phyloP scores from a whole-genome alignment of 2,888 invertebrate species.

The Eupithecia vulgata region DNA sequence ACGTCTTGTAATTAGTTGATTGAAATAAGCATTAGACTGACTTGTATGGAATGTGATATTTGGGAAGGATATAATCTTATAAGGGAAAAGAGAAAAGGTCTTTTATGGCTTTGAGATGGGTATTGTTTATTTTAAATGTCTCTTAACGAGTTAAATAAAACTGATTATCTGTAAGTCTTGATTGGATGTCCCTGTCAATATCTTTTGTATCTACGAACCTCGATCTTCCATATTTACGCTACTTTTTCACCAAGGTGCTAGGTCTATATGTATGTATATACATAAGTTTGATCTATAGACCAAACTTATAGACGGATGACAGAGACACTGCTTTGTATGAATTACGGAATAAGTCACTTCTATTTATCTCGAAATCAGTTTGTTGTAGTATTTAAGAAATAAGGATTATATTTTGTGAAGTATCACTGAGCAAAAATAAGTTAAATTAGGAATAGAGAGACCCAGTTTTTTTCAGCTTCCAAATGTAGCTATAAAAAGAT shows the following conservation, averaged over 20 bases:
- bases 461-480: neutral
- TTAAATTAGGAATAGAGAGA: neutral
- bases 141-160: slow-evolving; percentile 10
- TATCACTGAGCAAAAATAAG: neutral
- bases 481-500: slow-evolving; percentile 8
- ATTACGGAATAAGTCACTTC: neutral
- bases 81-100: slow-evolving; percentile 49
- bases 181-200: neutral
- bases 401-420: neutral
- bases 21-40: slow-evolving; percentile 60
- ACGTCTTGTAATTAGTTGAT: slow-evolving; percentile 16
- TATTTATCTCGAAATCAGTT: slow-evolving; percentile 10
- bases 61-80: slow-evolving; percentile 50
- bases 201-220: neutral
- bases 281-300: no score
- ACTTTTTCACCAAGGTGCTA: neutral
- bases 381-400: neutral
- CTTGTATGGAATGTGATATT: slow-evolving; percentile 77
- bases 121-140: neutral
- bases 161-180: slow-evolving; percentile 1
- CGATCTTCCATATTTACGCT: neutral
- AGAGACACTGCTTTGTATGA: neutral
- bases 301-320: neutral
- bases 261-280: no score
- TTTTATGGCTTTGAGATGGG: slow-evolving; percentile 39